Conservation (phyloP, 2,888 invertebrate species). For the Phyto melanocephala region DNA sequence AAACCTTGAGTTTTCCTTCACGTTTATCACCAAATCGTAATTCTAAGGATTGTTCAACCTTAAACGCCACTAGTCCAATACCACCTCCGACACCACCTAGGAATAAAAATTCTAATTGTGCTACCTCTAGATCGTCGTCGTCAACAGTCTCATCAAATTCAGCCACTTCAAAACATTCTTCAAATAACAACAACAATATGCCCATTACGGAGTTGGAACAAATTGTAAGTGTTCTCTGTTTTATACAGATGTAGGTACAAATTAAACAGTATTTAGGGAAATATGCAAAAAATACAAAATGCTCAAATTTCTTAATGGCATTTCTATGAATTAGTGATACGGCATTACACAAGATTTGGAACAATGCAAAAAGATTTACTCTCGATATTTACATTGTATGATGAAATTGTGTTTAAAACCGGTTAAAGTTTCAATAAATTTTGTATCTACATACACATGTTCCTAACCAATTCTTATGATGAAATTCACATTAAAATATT, state of each 20-base stretch:
- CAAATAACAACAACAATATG: conserved; percentile 78
- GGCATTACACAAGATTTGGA: conserved; percentile 12
- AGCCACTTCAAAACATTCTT: conserved; percentile 72
- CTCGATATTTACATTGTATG: no score
- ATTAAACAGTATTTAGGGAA: neutral
- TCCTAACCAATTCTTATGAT: no score
- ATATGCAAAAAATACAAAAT: neutral
- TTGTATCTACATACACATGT: no score
- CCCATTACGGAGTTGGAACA: conserved; percentile 85
- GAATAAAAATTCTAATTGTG: conserved; percentile 78
- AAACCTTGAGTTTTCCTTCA: conserved; percentile 93
- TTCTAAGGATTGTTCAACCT: conserved; percentile 84
- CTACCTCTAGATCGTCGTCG: conserved; percentile 80
- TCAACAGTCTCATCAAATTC: conserved; percentile 76
- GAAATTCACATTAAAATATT: no score
- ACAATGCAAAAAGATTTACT: neutral
- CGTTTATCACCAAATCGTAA: conserved; percentile 90
- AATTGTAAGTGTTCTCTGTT: conserved; percentile 81
- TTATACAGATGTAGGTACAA: neutral
- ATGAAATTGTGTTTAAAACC: no score
- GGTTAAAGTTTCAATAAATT: no score
- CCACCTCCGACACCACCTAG: conserved; percentile 83
- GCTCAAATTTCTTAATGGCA: neutral
- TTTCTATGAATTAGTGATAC: neutral
- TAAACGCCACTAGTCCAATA: conserved; percentile 80